Evolutionary conservation across 2,113 vertebrate species (phyloP), one percentile per base, ranked within the genome.

Genomic region (Cephalopholis sonnerati): DNA sequence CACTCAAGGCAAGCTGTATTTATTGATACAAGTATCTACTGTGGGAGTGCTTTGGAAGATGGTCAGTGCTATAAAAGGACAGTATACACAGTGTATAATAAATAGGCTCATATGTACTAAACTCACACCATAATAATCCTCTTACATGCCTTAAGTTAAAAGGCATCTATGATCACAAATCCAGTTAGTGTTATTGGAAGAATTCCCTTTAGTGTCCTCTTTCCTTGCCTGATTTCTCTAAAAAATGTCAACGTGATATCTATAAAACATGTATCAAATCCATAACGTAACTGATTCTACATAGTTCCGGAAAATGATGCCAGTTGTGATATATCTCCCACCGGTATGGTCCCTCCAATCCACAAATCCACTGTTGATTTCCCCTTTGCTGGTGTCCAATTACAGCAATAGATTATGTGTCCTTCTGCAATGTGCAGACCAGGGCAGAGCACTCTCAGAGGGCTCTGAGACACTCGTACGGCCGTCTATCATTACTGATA

Each of bases 401-500:
- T 89, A 82, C 72, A 82, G 71, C 55, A 76, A 84, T 79, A 83
- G 79, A 90, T 87, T 87, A 86, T 88, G 78, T 90, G 85, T 88
- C 90, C 78, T 74, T 79, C 75, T 78, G 57, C 76, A 18, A 66
- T 55, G 53, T 61, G 54, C 67, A 63, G 87, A 74, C 55, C 48
- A 20, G 75, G 74, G 53, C 25, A 64, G 74, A 82, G 76, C 71
- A 57, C 74, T 82, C 77, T 79, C 64, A 2, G 67, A 81, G 82
- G 61, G 74, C 91, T 83, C 71, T 1, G 72, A 73, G 69, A 80
- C 81, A 66, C 84, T 83, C 3, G 1, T 55, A n/a, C 0, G 27
- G 77, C 87, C 74, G 77, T 93, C 92, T 80, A 79, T 94, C 91
- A 91, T 85, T 67, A 58, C 22, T 22, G 71, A 84, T 79, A 58